Evolutionary conservation across 2,113 vertebrate genomes (phyloP).

Genomic region (Xiphophorus maculatus): DNA sequence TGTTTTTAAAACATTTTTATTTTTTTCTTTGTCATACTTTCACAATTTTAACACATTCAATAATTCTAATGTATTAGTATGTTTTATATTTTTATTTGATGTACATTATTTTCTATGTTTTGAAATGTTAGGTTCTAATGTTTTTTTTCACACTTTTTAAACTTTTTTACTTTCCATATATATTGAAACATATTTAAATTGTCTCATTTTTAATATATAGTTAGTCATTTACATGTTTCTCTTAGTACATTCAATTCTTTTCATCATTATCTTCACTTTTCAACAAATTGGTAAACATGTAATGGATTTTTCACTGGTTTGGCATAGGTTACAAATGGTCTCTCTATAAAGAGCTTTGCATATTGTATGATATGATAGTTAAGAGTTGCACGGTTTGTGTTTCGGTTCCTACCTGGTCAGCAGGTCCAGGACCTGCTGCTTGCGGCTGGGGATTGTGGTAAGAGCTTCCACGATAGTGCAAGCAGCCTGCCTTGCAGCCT

Average conservation of each 20-base stretch:
- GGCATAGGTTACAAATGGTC: not conserved
- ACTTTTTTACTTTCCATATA: not conserved
- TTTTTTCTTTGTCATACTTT: too few species aligned
- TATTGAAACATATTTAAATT: not conserved
- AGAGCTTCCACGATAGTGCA: conserved; percentile 98
- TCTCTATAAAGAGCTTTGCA: not conserved
- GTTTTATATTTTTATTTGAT: not conserved
- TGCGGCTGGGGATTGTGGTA: conserved; percentile 94
- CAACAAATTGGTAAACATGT: not conserved
- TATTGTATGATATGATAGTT: not conserved
- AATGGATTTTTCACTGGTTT: too few species aligned
- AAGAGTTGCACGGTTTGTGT: not conserved
- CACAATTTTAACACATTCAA: too few species aligned
- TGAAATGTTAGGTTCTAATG: not conserved
- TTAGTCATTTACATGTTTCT: not conserved
- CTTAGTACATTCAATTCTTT: not conserved
- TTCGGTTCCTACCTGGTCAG: conserved; percentile 88
- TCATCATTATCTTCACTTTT: not conserved
- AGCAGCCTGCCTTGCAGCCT: conserved; percentile 94
- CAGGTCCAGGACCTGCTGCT: conserved; percentile 96
- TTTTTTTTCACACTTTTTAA: not conserved
- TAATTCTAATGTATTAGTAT: not conserved
- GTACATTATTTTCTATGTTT: not conserved
- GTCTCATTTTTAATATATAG: not conserved
- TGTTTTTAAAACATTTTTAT: not conserved